These are phyloP conservation scores for Corydoras sp. DNA, from an alignment of 2,113 vertebrate genomes.

Conservation along the genomic window DNA sequence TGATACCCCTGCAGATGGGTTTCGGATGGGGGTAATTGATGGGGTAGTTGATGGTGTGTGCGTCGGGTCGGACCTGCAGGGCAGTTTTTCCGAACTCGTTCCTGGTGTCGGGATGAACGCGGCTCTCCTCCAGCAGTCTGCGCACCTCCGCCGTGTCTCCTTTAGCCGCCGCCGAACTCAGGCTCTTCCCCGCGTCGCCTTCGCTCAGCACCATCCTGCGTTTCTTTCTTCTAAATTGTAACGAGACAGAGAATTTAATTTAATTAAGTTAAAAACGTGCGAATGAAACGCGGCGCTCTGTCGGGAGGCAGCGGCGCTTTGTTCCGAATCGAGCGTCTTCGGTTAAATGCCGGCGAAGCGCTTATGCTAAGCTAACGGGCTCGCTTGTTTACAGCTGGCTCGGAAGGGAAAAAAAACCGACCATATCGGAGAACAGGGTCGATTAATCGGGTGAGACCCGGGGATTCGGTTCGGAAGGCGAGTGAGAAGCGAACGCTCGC, in stretches of 20 bases:
- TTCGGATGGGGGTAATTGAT: background rate
- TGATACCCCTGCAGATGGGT: background rate
- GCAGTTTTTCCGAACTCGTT: constrained; percentile 82
- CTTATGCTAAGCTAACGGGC: constrained; percentile 23
- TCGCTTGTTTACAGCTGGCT: no score
- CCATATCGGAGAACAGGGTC: no score
- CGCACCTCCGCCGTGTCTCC: constrained; percentile 73
- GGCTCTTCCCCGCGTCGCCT: constrained; percentile 70
- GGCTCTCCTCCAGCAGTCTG: constrained; percentile 72
- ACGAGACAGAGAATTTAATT: no score
- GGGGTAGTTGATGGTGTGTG: no score
- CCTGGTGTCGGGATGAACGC: constrained; percentile 72
- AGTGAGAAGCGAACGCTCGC: no score
- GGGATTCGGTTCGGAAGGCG: no score
- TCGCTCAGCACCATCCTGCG: constrained; percentile 71
- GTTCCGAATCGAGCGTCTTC: constrained; percentile 4
- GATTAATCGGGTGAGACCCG: no score
- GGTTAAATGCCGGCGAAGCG: constrained; percentile 17
- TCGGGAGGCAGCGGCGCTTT: background rate
- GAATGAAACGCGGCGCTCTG: background rate
- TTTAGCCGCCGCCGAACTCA: constrained; percentile 75
- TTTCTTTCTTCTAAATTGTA: no score
- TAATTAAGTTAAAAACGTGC: no score
- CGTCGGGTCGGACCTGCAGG: constrained; percentile 68
- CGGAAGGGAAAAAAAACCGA: no score